Conservation (phyloP, 2,797 vertebrate genomes). For the Dendrocincla tyrannina region DNA sequence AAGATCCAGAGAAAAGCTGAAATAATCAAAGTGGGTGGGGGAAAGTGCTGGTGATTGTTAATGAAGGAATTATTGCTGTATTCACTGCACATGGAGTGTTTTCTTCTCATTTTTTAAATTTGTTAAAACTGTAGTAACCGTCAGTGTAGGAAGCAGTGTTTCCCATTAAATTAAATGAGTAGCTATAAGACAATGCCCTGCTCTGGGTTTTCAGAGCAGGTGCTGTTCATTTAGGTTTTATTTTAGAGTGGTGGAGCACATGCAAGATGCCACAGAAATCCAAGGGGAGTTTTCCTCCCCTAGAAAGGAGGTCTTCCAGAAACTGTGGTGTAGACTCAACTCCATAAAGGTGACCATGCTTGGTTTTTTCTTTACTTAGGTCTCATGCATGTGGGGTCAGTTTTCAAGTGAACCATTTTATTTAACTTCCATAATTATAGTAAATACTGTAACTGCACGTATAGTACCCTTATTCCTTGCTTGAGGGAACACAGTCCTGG, state of each 20-base stretch:
- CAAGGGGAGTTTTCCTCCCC: not conserved
- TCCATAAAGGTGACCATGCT: not conserved
- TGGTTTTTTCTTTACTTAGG: not conserved
- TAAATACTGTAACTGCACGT: not conserved
- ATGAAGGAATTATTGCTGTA: not conserved
- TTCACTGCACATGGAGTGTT: not conserved
- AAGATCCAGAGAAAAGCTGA: not conserved
- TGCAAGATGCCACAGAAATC: not conserved
- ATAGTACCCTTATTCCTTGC: rapidly evolving
- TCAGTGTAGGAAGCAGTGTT: not conserved
- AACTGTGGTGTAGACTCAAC: not conserved
- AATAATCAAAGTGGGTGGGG: not conserved
- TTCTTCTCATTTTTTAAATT: not conserved
- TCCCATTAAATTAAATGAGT: not conserved
- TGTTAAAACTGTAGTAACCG: not conserved
- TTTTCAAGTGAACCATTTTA: not conserved
- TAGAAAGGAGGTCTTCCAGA: not conserved
- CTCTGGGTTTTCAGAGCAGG: not conserved
- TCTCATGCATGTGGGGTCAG: not conserved
- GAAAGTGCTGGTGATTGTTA: not conserved
- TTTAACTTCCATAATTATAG: not conserved
- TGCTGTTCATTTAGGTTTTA: not conserved
- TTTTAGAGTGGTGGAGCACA: not conserved
- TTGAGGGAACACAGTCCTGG: rapidly evolving
- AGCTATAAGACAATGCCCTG: not conserved